Base-by-base conservation (phyloP, 2,888 invertebrate genomes). In the Cheilosia vulpina region DNA sequence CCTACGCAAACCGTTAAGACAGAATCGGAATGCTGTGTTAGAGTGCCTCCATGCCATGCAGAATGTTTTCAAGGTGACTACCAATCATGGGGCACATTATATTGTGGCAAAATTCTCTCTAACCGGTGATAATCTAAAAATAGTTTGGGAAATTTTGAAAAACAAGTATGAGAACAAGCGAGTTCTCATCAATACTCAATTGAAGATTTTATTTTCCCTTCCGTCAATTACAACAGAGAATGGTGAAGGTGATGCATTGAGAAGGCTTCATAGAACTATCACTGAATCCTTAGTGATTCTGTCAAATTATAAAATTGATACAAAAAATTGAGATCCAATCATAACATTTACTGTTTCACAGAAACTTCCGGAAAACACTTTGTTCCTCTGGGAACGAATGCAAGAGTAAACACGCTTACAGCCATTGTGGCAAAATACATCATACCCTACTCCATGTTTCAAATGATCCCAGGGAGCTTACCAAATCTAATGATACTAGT, bases 381-480 rank as follows among this genome's bases (percentile, higher is more conserved):
- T n/a, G n/a, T 47, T 47, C 27, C 21, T 31, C 47, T 19, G 58
- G 69, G 19, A 58, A 31, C 43, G 45, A 68, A 27, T 68, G 68
- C 11, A 57, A 68, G 31, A 69, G 69, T 24, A 57, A 69, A 57
- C 21, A 19, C 2, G 57, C 69, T 47, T 69, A 57, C 31, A 41
- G 27, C 5, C 15, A 69, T 9, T 71, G 71, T 71, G 69, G 69
- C 34, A 69, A 24, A 69, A 57, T 57, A 38, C 57, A 69, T n/a
- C 69, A 69, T 15, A 38, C 43, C 19, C 43, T 58, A 50, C 24
- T 58, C 11, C 69, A 69, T 19, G n/a, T 31, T 57, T 11, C 55
- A 17, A 13, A 19, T 38, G 27, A 21, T 6, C 27, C 31, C 11
- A 13, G 13, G 5, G 1, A 2, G 21, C 6, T 1, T 31, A 31